These are phyloP conservation scores for Pterostichus madidus DNA, from an alignment of 2,888 invertebrate species.

Conservation along the genomic window DNA sequence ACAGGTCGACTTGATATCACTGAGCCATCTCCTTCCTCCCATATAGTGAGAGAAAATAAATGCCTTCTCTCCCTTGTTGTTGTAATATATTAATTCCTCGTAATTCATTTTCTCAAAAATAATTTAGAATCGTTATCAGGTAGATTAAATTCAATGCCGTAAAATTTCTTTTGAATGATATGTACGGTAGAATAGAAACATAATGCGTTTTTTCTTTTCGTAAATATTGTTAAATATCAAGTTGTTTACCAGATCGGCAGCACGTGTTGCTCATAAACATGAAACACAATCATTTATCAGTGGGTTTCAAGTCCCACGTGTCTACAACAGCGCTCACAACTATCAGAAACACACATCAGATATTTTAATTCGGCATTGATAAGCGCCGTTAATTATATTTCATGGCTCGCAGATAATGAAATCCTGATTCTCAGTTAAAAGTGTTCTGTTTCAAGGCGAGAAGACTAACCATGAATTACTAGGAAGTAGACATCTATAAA, in stretches of 20 bases:
- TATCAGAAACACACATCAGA: slow-evolving; percentile 1
- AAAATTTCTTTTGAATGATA: neutral
- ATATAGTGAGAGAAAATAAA: too few relatives aligned
- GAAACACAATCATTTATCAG: slow-evolving; percentile 1
- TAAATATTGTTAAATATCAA: slow-evolving; percentile 18
- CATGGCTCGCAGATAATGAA: slow-evolving; percentile 17
- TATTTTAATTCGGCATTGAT: slow-evolving; percentile 39
- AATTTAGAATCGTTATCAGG: too few relatives aligned
- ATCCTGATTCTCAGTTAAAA: slow-evolving; percentile 13
- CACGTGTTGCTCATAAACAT: slow-evolving; percentile 10
- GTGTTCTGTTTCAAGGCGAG: slow-evolving; percentile 13
- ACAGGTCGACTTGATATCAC: too few relatives aligned
- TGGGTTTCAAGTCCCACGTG: neutral
- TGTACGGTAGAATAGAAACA: neutral
- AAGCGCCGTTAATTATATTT: slow-evolving; percentile 5
- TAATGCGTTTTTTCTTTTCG: neutral
- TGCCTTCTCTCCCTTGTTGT: too few relatives aligned
- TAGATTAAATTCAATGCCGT: too few relatives aligned
- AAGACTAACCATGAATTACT: slow-evolving; percentile 1
- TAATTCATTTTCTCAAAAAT: too few relatives aligned
- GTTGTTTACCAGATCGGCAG: slow-evolving; percentile 9
- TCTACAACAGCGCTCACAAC: too few relatives aligned
- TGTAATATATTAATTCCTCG: too few relatives aligned
- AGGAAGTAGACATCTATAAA: slow-evolving; percentile 27
- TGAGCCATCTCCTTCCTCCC: too few relatives aligned